Evolutionary conservation across 2,888 invertebrate species (phyloP).

Genomic region (Folsomia manolachei): DNA sequence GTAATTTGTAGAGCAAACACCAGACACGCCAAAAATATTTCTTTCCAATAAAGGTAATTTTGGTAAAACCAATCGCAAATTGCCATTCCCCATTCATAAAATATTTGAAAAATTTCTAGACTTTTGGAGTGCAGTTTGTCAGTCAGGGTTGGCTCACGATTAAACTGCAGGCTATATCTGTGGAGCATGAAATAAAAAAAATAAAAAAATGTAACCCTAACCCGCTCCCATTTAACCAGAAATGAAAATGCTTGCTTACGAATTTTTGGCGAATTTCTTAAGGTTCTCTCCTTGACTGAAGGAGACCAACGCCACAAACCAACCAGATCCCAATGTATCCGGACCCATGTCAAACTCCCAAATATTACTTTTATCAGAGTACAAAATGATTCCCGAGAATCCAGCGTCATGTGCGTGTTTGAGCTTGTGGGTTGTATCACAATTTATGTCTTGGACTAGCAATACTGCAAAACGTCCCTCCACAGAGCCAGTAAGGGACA

Average conservation of each 20-base stretch:
- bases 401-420: background rate
- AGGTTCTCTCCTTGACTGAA: background rate
- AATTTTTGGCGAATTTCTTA: background rate
- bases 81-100: too few relatives aligned
- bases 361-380: too few relatives aligned
- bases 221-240: background rate
- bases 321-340: background rate
- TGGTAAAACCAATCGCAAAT: too few relatives aligned
- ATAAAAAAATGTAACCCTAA: background rate
- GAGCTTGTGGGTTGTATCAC: conserved; percentile 2
- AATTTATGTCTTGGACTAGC: background rate
- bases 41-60: too few relatives aligned
- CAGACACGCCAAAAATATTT: too few relatives aligned
- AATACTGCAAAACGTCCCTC: background rate
- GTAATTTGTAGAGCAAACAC: too few relatives aligned
- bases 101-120: too few relatives aligned
- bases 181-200: too few relatives aligned
- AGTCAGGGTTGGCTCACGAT: background rate
- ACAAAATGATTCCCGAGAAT: conserved; percentile 1
- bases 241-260: background rate
- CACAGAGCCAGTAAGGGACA: background rate
- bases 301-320: background rate
- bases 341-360: background rate
- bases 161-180: background rate
- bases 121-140: background rate